phyloP scores from a whole-genome alignment of 2,888 invertebrate species.

The Tenthredo amoena region DNA sequence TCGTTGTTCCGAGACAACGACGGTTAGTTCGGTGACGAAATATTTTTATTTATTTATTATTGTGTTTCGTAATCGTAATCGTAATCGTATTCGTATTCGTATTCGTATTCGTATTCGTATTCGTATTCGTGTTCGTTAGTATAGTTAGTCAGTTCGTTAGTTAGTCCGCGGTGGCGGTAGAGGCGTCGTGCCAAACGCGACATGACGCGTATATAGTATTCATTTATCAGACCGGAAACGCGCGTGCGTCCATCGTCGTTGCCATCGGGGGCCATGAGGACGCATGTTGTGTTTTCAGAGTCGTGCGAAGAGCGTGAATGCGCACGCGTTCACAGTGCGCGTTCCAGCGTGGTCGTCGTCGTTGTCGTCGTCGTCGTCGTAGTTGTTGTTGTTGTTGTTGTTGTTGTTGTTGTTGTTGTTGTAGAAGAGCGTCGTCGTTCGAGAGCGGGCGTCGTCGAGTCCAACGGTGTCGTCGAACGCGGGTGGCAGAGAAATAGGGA shows the following conservation, averaged over 20 bases:
- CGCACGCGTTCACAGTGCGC: conserved; percentile 41
- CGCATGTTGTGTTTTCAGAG: conserved; percentile 21
- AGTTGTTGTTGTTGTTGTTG: conserved; percentile 54
- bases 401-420: conserved; percentile 53
- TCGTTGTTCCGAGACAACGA: conserved; percentile 55
- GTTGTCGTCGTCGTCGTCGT: conserved; percentile 55
- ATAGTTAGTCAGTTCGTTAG: conserved; percentile 11
- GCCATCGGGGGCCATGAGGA: conserved; percentile 13
- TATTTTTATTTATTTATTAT: conserved; percentile 5
- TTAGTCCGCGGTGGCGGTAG: conserved; percentile 14
- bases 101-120: not conserved
- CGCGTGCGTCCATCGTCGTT: conserved; percentile 39
- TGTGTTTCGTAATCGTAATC: conserved; percentile 31
- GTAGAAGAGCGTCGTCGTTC: conserved; percentile 57
- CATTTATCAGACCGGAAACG: not conserved
- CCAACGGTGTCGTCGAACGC: conserved; percentile 58
- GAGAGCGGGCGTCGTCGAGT: conserved; percentile 55
- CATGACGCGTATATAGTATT: not conserved
- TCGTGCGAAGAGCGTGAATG: conserved; percentile 52
- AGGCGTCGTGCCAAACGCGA: not conserved
- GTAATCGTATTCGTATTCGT: conserved; percentile 3
- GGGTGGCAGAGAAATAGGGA: conserved; percentile 75
- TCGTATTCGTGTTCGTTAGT: conserved; percentile 15
- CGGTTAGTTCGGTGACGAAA: conserved; percentile 59
- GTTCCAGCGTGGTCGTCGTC: conserved; percentile 56